Base-by-base conservation (phyloP, 2,888 invertebrate genomes). In the Colostygia pectinataria region DNA sequence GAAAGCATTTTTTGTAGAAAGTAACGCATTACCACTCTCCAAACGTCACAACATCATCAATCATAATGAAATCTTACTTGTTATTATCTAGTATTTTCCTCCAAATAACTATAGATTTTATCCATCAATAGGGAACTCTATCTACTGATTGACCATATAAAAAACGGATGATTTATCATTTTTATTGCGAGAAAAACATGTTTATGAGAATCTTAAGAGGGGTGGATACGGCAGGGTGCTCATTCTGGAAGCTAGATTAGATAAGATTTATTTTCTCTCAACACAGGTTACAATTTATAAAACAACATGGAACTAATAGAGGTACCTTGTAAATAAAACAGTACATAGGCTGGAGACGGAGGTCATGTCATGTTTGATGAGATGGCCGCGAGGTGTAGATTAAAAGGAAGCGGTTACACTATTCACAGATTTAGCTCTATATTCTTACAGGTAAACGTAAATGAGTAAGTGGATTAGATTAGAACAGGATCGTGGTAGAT, bases 151-250 rank as follows among this genome's bases (percentile, higher is more conserved):
- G 90, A 87, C 87, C 88, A 83, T 83, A 90, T 90, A 90, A 91
- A 90, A 90, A 90, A 88, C 75, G 71, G 81, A 83, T 87, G 88
- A 90, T 90, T 89, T 88, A 88, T 90, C 90, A 88, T 90, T 90
- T 91, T 90, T 89, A 91, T 88, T 86, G 88, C 84, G 75, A 81
- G 83, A 90, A 90, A 90, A 91, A 90, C 91, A 90, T 90, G 91
- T 90, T 91, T 90, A 90, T 90, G 88, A 83, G 87, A 83, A 86
- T 85, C 86, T 88, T 86, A 89, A 82, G 84, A 85, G 83, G 83
- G 80, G 76, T 62, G 75, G 62, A 52, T 53, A 57, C 50, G 51
- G 39, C 54, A 51, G 54, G 55, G 47, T 42, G 57, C 51, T 10
- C 68, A 74, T 73, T 73, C 73, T 61, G 58, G 34, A 28, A 29